Base-by-base conservation (phyloP, 2,113 vertebrate genomes). In the Macquaria australasica region DNA sequence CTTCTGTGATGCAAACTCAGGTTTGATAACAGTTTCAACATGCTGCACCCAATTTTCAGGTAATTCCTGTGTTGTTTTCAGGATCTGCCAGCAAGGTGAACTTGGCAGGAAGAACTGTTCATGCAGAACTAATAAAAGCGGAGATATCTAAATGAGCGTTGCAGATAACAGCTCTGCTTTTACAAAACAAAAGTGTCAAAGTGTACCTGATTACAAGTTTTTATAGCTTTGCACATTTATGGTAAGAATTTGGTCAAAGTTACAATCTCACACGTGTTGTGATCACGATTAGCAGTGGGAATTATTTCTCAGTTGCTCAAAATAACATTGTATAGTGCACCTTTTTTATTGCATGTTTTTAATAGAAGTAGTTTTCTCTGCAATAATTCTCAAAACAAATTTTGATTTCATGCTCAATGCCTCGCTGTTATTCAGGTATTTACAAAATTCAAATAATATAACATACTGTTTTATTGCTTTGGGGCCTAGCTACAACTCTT, bases 41-140 rank as follows among this genome's bases (percentile, higher is more conserved):
- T 16, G 73, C n/a, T 81, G 70, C 79, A 85, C 73, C 59, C 66
- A 81, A 68, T 90, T 91, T 83, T 60, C 80, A 87, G 78, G 63
- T 74, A 73, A 88, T 88, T 84, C 70, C 77, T 43, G 10, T 51
- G 66, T 85, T 83, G 75, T 73, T 77, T 77, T 73, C 37, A 20
- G 67, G 20, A 16, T 81, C 64, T 58, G 64, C 81, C 71, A 88
- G 77, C 43, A 81, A 90, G 74, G 68, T 84, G 48, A 76, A 84
- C 76, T 79, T 88, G 60, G 75, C 67, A 75, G 56, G 67, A 81
- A 60, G 34, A 79, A 34, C 23, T 37, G 56, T 59, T 79, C 58
- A 60, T 63, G 60, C 56, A 31, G 72, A 82, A 77, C 68, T 83
- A 81, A 90, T 77, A 50, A 84, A 85, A 89, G 31, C 28, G 48